phyloP scores from a whole-genome alignment of 2,888 invertebrate species.

The Lymantria dispar region DNA sequence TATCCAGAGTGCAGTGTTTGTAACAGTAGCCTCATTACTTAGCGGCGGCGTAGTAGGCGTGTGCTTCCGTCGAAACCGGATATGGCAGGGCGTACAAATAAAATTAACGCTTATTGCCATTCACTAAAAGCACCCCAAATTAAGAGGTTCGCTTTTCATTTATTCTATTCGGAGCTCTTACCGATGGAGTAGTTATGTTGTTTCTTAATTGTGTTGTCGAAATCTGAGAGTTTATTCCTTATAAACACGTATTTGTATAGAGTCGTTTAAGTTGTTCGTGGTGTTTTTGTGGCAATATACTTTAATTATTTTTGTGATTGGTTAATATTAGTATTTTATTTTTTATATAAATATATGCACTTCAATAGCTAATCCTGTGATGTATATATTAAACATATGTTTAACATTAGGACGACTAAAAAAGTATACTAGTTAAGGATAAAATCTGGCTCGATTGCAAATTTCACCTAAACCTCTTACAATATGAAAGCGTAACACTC shows the following conservation, averaged over 20 bases:
- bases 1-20: constrained; percentile 49
- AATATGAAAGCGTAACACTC: too few species aligned
- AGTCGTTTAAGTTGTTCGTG: too few species aligned
- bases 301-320: too few species aligned
- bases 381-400: too few species aligned
- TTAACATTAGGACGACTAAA: too few species aligned
- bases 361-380: too few species aligned
- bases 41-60: constrained; percentile 66
- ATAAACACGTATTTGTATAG: neutral
- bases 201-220: constrained; percentile 30
- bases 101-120: constrained; percentile 73
- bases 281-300: too few species aligned
- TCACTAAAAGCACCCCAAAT: constrained; percentile 49
- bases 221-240: constrained; percentile 15
- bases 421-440: too few species aligned
- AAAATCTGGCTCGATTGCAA: too few species aligned
- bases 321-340: too few species aligned
- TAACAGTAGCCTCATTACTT: constrained; percentile 78
- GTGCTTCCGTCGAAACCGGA: constrained; percentile 75
- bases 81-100: constrained; percentile 69
- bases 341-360: too few species aligned
- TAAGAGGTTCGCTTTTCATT: constrained; percentile 43
- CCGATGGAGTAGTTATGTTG: constrained; percentile 28
- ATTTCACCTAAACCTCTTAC: too few species aligned
- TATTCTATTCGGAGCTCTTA: constrained; percentile 21